Evolutionary conservation across 2,888 invertebrate genomes (phyloP), one percentile per base, ranked within the genome.

Genomic region (Trachelus tabidus): DNA sequence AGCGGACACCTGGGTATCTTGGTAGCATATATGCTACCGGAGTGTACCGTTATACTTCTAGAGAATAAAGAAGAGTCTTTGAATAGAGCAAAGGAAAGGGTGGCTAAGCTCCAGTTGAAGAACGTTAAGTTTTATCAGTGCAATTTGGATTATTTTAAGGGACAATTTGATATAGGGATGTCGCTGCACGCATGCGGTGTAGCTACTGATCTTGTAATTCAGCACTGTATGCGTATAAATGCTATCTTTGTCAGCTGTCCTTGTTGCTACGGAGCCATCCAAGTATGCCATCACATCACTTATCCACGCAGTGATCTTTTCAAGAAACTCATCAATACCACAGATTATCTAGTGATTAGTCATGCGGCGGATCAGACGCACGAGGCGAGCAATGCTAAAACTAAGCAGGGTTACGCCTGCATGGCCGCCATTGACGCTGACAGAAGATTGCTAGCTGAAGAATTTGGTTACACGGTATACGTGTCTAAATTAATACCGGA

Each of bases 331-430:
- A 90, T 93, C 3, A 80, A 86, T 71, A 88, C 82, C 73, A 93
- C 94, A 81, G 95, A 97, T 86, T 98, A 96, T 91, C 92, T 97
- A 81, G 94, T 95, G 80, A 93, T 98, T 79, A 96, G 97, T 1
- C 98, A 98, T 92, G 95, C 97, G 11, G 97, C 98, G 0, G 98
- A 98, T 92, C 98, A 98, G 92, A 97, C 97, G 0, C 97, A 98
- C 89, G 94, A 94, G 79, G 93, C 92, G n/a, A 93, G 94, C 73
- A 95, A 96, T 89, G 93, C 93, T 0, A 94, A 96, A 86, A 95
- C 95, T 4, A 92, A 92, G 9, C 95, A 97, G 91, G 98, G 98
- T 0, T 95, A 95, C 84, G 92, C 93, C 77, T 98, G 98, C 89
- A 98, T 98, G 98, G 94, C 95, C 77, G 93, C 96, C 78, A 95